Conservation (phyloP, 53 echinoderm and acorn worm species). For the Pentamera pediparva region DNA sequence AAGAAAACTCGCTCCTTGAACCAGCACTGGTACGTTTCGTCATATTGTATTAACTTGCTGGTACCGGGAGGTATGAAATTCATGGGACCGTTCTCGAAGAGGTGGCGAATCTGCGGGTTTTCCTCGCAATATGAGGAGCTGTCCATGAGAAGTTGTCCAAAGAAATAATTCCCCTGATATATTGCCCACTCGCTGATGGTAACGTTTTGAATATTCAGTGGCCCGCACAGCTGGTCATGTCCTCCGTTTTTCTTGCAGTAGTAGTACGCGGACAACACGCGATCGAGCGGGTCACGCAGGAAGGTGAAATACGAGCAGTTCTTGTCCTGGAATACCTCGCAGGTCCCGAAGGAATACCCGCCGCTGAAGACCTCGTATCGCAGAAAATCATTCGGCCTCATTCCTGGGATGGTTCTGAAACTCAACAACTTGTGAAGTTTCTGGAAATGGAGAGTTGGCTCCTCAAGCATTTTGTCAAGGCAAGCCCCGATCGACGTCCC, state of each 20-base stretch:
- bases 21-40: not conserved
- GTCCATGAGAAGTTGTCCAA: slow-evolving; percentile 4
- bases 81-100: not conserved
- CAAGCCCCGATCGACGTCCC: not conserved
- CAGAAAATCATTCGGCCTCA: not conserved
- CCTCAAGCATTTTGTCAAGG: not conserved
- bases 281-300: slow-evolving; percentile 16
- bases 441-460: not conserved
- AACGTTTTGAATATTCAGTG: not conserved
- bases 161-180: slow-evolving; percentile 32
- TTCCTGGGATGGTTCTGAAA: not conserved
- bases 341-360: slow-evolving; percentile 9
- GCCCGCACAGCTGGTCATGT: slow-evolving; percentile 25
- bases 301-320: slow-evolving; percentile 30
- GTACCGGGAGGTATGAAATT: not conserved
- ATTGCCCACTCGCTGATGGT: slow-evolving; percentile 19
- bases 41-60: not conserved
- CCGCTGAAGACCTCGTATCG: slow-evolving; percentile 4
- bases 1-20: not conserved
- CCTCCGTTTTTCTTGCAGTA: not conserved
- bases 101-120: not conserved
- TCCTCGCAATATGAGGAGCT: not conserved
- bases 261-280: slow-evolving; percentile 15
- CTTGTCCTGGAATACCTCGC: not conserved
- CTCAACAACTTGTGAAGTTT: not conserved